These are phyloP conservation scores for Idaea dimidiata DNA, from an alignment of 2,888 invertebrate species.

Conservation along the genomic window DNA sequence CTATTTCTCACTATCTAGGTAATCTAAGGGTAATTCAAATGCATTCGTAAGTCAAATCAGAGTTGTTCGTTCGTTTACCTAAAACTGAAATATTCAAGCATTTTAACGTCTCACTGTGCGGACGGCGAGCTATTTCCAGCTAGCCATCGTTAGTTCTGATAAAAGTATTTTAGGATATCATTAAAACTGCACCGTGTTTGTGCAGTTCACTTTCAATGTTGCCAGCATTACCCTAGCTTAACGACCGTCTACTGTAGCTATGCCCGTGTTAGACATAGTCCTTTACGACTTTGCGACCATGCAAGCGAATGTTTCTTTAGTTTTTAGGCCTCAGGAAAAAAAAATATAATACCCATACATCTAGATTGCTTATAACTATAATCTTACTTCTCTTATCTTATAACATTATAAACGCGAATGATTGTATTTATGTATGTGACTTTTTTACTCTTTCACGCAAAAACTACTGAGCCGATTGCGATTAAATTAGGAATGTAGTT, in stretches of 20 bases:
- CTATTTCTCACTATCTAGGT: too few relatives aligned
- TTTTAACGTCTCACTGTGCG: background rate
- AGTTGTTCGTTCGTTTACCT: constrained; percentile 6
- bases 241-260: constrained; percentile 11
- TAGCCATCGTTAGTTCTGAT: background rate
- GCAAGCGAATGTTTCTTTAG: background rate
- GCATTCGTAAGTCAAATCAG: background rate
- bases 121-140: background rate
- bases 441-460: too few relatives aligned
- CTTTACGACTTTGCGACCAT: background rate
- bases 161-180: background rate
- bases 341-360: too few relatives aligned
- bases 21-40: too few relatives aligned
- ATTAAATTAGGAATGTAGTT: too few relatives aligned
- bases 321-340: background rate
- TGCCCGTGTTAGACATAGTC: background rate
- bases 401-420: too few relatives aligned
- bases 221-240: background rate
- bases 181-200: constrained; percentile 18
- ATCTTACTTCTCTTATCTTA: too few relatives aligned
- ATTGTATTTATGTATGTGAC: too few relatives aligned
- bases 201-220: constrained; percentile 14
- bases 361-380: too few relatives aligned
- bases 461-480: too few relatives aligned
- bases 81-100: background rate